Evolutionary conservation across 1,140 invertebrate genomes (phyloP), one percentile per base, ranked within the genome.

Genomic region (Gonatopus flavifemur): DNA sequence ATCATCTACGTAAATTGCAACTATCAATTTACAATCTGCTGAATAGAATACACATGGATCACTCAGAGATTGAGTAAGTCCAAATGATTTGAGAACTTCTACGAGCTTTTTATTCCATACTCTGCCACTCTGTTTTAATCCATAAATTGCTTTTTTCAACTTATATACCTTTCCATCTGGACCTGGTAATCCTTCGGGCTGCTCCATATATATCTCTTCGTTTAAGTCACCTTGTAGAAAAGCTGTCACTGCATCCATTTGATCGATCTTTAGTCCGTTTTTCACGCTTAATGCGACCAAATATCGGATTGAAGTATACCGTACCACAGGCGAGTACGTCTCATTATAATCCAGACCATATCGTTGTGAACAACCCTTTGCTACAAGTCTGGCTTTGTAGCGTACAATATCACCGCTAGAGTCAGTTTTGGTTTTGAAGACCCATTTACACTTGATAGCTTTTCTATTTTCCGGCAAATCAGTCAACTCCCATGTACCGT

Each of bases 191-290:
- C 51, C n/a, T 72, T 70, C 46, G 74, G 64, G 20, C 63, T n/a
- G n/a, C n/a, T n/a, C 36, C 65, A 78, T 73, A 41, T 59, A 77
- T 1, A 77, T 54, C n/a, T 63, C 57, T 52, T 78, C 69, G 4
- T 73, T 48, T 8, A 78, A 45, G 12, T 67, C 39, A 18, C 67
- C 55, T 55, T 60, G 41, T 9, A 64, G 43, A 47, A 66, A 64
- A 6, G 56, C 59, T 6, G 54, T 60, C 50, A 46, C 45, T 10
- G 57, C 49, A 21, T 59, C 49, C 45, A 50, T 56, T 28, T 57
- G 54, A 49, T 28, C 22, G 16, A 49, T 49, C 15, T 43, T 22
- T 4, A 64, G 41, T 25, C 59, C 49, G 13, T 55, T 16, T 9
- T 37, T 18, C 0, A 62, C 60, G 13, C 62, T 59, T 21, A 68